Evolutionary conservation across 2,113 vertebrate species (phyloP).

Genomic region (Sarotherodon lohbergeri): DNA sequence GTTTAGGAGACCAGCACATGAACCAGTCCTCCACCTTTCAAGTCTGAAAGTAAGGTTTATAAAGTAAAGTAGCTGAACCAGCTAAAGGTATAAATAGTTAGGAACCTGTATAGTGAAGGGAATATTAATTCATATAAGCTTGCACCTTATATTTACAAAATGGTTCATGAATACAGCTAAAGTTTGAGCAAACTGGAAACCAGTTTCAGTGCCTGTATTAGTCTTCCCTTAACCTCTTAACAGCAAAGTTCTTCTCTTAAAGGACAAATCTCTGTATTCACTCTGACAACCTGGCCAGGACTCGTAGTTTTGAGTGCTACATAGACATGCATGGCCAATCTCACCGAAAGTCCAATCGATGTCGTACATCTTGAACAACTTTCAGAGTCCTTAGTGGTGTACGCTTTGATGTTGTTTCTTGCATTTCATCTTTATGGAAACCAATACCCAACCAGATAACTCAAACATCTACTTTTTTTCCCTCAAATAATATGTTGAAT

Average conservation of each 20-base stretch:
- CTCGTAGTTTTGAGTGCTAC: background rate
- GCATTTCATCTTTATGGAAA: background rate
- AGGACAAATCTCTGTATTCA: slow-evolving; percentile 5
- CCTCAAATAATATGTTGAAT: background rate
- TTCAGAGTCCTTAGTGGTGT: background rate
- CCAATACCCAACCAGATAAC: background rate
- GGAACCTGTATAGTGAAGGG: background rate
- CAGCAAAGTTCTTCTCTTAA: background rate
- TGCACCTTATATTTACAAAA: background rate
- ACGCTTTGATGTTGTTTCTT: background rate
- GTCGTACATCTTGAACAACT: background rate
- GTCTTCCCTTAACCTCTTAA: background rate
- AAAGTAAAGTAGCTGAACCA: background rate
- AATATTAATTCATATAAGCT: background rate
- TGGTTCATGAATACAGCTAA: background rate
- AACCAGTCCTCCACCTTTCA: background rate
- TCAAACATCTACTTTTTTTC: background rate
- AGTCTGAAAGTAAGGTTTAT: background rate
- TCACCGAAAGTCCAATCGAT: background rate
- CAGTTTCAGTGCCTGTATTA: background rate
- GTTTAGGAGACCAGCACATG: background rate
- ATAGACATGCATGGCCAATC: slow-evolving; percentile 9
- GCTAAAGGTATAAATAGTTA: background rate
- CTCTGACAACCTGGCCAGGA: background rate
- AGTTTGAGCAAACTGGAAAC: background rate